phyloP scores from a whole-genome alignment of 2,113 vertebrate species.

The Oryzias curvinotus region DNA sequence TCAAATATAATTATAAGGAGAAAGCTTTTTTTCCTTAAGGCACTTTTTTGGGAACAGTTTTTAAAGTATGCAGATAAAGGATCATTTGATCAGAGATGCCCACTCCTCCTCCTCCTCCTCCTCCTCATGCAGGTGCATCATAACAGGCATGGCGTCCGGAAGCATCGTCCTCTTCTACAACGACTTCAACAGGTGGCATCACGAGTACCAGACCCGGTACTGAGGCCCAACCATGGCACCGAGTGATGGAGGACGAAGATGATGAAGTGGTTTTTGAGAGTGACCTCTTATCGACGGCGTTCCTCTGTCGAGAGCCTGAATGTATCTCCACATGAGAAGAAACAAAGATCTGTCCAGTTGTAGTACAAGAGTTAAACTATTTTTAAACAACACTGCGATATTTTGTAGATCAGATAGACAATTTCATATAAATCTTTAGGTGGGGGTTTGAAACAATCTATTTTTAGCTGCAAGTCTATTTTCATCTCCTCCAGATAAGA shows the following conservation, averaged over 20 bases:
- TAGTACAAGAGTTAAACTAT: slow-evolving; percentile 89
- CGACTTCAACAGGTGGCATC: slow-evolving; percentile 98
- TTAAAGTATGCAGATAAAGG: no score
- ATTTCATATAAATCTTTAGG: slow-evolving; percentile 79
- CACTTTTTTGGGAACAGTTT: no score
- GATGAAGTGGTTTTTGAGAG: slow-evolving; percentile 17
- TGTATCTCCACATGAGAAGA: slow-evolving; percentile 62
- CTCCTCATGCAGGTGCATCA: slow-evolving; percentile 84
- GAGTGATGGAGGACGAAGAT: slow-evolving; percentile 32
- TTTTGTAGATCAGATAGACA: slow-evolving; percentile 93
- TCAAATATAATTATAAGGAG: no score
- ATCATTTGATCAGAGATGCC: no score
- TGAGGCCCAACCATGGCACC: slow-evolving; percentile 64
- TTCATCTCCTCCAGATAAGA: slow-evolving; percentile 82
- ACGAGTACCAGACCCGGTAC: slow-evolving; percentile 96
- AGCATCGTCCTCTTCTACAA: slow-evolving; percentile 99
- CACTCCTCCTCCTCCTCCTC: not conserved
- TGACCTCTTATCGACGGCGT: slow-evolving; percentile 53
- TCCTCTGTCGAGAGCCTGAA: slow-evolving; percentile 73
- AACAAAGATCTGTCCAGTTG: slow-evolving; percentile 52
- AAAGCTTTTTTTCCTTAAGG: no score
- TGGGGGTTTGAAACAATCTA: slow-evolving; percentile 81
- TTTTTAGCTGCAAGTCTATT: slow-evolving; percentile 99
- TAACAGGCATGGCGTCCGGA: slow-evolving; percentile 96
- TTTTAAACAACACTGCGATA: slow-evolving; percentile 94